phyloP scores from a whole-genome alignment of 2,113 vertebrate genomes.

The Oryzias woworae region DNA sequence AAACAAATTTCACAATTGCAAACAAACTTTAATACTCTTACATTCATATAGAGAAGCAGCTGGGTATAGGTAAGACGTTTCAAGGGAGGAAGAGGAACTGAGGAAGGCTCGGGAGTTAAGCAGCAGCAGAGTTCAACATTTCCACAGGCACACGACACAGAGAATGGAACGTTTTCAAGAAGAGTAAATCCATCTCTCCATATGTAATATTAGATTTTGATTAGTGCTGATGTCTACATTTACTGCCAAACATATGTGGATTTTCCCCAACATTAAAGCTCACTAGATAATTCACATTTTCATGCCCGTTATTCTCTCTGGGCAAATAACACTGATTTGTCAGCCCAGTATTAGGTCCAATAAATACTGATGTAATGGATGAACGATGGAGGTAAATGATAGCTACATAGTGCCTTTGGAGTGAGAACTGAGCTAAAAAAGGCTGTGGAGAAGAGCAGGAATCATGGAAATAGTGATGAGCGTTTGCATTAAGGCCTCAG shows the following conservation, averaged over 20 bases:
- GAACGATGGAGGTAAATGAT: constrained; percentile 19
- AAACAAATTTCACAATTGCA: constrained; percentile 66
- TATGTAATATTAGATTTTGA: constrained; percentile 53
- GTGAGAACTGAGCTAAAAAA: neutral
- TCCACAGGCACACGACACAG: constrained; percentile 65
- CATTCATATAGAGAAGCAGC: constrained; percentile 59
- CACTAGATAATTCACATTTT: constrained; percentile 41
- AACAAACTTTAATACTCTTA: constrained; percentile 49
- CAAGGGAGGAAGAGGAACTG: constrained; percentile 23
- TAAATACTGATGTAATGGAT: constrained; percentile 14
- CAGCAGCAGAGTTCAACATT: constrained; percentile 29
- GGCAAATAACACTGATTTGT: neutral
- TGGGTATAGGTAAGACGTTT: constrained; percentile 46
- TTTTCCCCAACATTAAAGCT: constrained; percentile 35
- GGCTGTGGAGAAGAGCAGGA: neutral
- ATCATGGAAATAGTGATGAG: constrained; percentile 13
- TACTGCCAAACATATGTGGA: constrained; percentile 31
- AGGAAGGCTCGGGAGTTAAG: constrained; percentile 28
- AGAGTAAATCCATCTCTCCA: constrained; percentile 59
- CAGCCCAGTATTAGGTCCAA: constrained; percentile 23
- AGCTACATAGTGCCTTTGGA: neutral
- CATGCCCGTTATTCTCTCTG: constrained; percentile 4
- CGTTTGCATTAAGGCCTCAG: constrained; percentile 28
- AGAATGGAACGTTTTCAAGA: constrained; percentile 52
- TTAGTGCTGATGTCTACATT: constrained; percentile 57